A percentile compares a stretch with the other conserved stretches of the same genome.
Conservation (phyloP, 1,140 invertebrate genomes). For the Dufourea novaeangliae region DNA sequence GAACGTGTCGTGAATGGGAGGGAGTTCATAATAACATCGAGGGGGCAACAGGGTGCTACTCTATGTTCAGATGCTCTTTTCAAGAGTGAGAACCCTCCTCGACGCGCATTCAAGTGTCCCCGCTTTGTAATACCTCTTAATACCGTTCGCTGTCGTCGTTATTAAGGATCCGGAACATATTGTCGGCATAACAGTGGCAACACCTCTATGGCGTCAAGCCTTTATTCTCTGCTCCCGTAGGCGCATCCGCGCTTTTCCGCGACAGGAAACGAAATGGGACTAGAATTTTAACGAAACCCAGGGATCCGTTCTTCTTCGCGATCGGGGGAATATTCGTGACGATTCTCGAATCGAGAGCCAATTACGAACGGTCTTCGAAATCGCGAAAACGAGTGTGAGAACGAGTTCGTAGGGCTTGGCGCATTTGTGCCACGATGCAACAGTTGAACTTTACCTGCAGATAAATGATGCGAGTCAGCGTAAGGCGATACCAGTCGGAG, state of each 20-base stretch:
- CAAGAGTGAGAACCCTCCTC: conserved; percentile 74
- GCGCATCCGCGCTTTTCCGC: conserved; percentile 4
- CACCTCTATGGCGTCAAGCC: conserved; percentile 70
- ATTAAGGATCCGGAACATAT: conserved; percentile 78
- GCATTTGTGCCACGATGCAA: conserved; percentile 52
- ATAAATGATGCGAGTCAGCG: conserved; percentile 74
- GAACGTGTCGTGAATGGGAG: conserved; percentile 53
- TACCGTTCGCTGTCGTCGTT: conserved; percentile 77
- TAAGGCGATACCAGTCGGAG: conserved; percentile 73
- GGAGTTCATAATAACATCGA: conserved; percentile 75
- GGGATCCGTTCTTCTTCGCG: too few species aligned
- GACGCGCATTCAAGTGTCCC: conserved; percentile 79
- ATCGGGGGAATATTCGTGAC: too few species aligned
- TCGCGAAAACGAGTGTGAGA: conserved; percentile 60
- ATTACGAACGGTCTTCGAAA: conserved; percentile 29
- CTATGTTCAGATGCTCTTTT: conserved; percentile 78
- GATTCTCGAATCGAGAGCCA: too few species aligned
- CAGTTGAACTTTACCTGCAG: conserved; percentile 67
- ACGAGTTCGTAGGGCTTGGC: conserved; percentile 39
- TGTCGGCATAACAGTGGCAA: conserved; percentile 73
- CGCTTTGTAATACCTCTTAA: conserved; percentile 80
- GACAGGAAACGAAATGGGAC: conserved; percentile 42
- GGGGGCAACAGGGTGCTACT: conserved; percentile 63
- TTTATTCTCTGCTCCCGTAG: conserved; percentile 57
- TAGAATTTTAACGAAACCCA: too few species aligned